These are phyloP conservation scores for Odontamblyopus lacepedii DNA, from an alignment of 2,797 vertebrate genomes.

Conservation along the genomic window DNA sequence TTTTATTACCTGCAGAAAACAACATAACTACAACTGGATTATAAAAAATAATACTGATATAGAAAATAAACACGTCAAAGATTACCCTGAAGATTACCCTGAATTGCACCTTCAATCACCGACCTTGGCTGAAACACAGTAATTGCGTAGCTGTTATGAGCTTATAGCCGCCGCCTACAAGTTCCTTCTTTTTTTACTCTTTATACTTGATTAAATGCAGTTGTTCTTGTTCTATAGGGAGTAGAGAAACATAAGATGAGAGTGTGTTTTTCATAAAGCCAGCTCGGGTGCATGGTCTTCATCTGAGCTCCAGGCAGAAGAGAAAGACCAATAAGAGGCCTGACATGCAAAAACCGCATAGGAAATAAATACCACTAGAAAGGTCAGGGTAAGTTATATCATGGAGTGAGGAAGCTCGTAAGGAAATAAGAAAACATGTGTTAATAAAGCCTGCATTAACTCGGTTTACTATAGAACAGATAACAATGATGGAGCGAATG, in stretches of 20 bases:
- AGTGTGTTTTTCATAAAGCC: slow-evolving; percentile 15
- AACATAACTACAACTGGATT: too few relatives aligned
- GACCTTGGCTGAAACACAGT: background rate
- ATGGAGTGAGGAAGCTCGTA: background rate
- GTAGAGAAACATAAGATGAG: slow-evolving; percentile 8
- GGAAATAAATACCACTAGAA: slow-evolving; percentile 16
- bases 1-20: too few relatives aligned
- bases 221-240: background rate
- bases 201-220: background rate
- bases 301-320: slow-evolving; percentile 14
- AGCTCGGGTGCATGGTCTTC: slow-evolving; percentile 23
- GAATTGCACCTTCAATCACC: too few relatives aligned
- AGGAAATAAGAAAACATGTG: background rate
- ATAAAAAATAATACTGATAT: too few relatives aligned
- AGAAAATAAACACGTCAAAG: too few relatives aligned
- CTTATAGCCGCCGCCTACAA: background rate
- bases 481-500: too few relatives aligned
- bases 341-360: slow-evolving; percentile 13
- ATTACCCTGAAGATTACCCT: too few relatives aligned
- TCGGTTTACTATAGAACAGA: too few relatives aligned
- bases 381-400: slow-evolving; percentile 23
- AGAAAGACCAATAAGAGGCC: background rate
- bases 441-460: background rate
- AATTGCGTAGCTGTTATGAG: background rate
- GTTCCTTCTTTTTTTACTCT: background rate